A percentile compares a stretch with the other conserved stretches of the same genome.
These are phyloP conservation scores for Thelaira solivaga DNA, from an alignment of 2,888 invertebrate genomes.

Conservation along the genomic window DNA sequence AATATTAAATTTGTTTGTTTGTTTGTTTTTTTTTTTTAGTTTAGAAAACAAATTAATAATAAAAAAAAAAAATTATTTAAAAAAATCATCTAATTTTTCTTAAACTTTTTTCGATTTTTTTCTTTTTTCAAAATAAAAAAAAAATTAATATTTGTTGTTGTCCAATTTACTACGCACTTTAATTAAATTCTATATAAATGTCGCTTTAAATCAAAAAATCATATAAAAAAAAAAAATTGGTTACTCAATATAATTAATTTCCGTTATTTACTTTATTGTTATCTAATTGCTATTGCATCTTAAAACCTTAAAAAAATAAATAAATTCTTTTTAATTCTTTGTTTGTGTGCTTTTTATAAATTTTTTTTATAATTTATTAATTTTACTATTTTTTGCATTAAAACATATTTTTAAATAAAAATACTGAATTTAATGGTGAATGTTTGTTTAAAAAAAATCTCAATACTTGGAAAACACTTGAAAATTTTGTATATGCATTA, in stretches of 20 bases:
- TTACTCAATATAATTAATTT: slow-evolving; percentile 23
- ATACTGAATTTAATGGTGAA: slow-evolving; percentile 48
- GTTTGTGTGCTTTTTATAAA: slow-evolving; percentile 56
- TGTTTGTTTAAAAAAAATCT: slow-evolving; percentile 36
- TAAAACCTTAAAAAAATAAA: slow-evolving; percentile 35
- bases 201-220: slow-evolving; percentile 58
- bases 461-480: slow-evolving; percentile 25
- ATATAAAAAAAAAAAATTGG: slow-evolving; percentile 37
- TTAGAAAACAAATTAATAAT: slow-evolving; percentile 46
- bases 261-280: slow-evolving; percentile 23
- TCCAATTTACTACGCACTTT: slow-evolving; percentile 62
- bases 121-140: slow-evolving; percentile 56
- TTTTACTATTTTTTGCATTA: slow-evolving; percentile 47
- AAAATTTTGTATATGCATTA: slow-evolving; percentile 34
- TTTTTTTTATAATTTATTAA: slow-evolving; percentile 21
- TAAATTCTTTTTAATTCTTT: slow-evolving; percentile 38
- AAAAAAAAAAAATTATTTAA: slow-evolving; percentile 36
- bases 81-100: slow-evolving; percentile 58
- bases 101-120: slow-evolving; percentile 59
- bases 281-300: slow-evolving; percentile 44
- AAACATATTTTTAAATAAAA: slow-evolving; percentile 23
- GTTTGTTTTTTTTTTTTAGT: no score
- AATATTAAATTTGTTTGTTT: slow-evolving; percentile 30
- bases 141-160: slow-evolving; percentile 62
- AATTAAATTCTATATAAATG: slow-evolving; percentile 51